Base-by-base conservation (phyloP, 2,797 vertebrate species). In the Ctenopoma kingsleyae region DNA sequence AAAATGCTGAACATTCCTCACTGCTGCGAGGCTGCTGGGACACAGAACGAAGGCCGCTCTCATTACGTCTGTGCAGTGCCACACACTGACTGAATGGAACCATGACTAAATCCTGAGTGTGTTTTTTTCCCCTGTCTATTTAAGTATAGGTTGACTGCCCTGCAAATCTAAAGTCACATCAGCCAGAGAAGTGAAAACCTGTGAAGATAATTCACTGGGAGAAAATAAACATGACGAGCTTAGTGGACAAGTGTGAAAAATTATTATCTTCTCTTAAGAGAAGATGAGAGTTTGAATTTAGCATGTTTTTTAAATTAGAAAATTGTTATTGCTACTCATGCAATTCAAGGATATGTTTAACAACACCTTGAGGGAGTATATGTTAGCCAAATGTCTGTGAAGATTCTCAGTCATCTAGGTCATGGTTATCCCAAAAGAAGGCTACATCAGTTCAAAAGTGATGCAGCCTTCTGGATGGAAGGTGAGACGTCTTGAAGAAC, bases 41-140 rank as follows among this genome's bases (percentile, higher is more conserved):
- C 71, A 48, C 27, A 40, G 13, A 62, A 76, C 56, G 48, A 30
- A 67, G 55, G 50, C 35, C 53, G 57, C 43, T 52, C 57, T 60
- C 68, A 68, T 76, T 61, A 81, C 60, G 71, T 41, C 56, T 48
- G 23, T 12, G 20, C 44, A 38, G 71, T 63, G 63, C 71, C 76
- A 85, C 58, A 83, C 48, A 62, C 49, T 63, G 63, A 47, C 68
- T 35, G 22, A 57, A 81, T 50, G 56, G 55, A 82, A 72, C 48
- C 27, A 20, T 5, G 15, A 12, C 22, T 22, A 35, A 56, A 44
- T 23, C 35, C 2, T 1, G 0, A 41, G 41, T 19, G 11, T 23
- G 17, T 50, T 36, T 7, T 30, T 16, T 25, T 65, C 71, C 35
- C 44, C 22, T 23, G 8, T 59, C 15, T 48, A 5, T 46, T 8